Base-by-base conservation (phyloP, 2,888 invertebrate species). In the Omphaloscelis lunosa region DNA sequence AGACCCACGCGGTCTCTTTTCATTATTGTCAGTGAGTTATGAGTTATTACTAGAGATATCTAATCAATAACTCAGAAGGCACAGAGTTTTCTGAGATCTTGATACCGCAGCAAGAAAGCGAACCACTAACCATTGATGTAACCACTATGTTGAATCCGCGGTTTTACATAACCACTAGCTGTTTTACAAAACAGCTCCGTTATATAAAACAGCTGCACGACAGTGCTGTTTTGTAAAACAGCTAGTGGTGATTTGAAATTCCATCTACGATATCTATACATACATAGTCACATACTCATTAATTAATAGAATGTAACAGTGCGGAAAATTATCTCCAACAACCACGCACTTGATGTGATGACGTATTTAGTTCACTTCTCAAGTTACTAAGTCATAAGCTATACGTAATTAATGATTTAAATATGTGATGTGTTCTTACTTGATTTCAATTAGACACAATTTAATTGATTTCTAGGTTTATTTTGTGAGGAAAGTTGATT, bases 271-370 rank as follows among this genome's bases (percentile, higher is more conserved):
- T 1, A 53, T 53, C 23, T 53, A 48, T 27, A 27, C 1, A 17
- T 15, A 20, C 3, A 12, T 39, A n/a, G 11, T 75, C 11, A 62
- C 20, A 62, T 51, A 62, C 67, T 61, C 20, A 45, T 72, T 75
- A 74, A 45, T 72, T 75, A 74, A 77, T 78, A 75, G 69, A 56
- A 66, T 71, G 58, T 67, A 74, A 71, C 77, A 76, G 56, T 69
- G 75, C 72, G 72, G 76, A 48, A 80, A 86, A 71, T 86, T 84
- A 48, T 65, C 39, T 77, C 53, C 27, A n/a, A n/a, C 58, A 59
- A 65, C 53, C 63, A 48, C 20, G 68, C 56, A 39, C 12, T 34
- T 7, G 27, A 69, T 79, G 48, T 29, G 29, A 41, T 23, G 41
- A 71, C 20, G 51, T 79, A 63, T 27, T 63, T 45, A 68, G 27